phyloP scores from a whole-genome alignment of 1,140 invertebrate genomes.

The Orussus abietinus region DNA sequence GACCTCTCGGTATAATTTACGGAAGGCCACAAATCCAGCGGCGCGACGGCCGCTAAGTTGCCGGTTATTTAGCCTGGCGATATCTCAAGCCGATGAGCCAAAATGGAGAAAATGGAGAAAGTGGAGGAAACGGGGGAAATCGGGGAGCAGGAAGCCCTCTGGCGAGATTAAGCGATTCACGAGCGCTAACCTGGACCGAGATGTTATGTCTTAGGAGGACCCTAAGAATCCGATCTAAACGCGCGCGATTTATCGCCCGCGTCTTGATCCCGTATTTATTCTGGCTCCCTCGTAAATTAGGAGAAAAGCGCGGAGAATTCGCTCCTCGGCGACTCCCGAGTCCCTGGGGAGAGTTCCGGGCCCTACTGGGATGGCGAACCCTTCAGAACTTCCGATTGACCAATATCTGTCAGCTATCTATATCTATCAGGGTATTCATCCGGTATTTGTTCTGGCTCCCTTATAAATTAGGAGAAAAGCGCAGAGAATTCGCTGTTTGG shows the following conservation, averaged over 20 bases:
- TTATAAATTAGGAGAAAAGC: background rate
- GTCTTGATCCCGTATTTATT: slow-evolving; percentile 30
- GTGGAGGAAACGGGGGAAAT: slow-evolving; percentile 1
- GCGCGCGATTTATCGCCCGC: slow-evolving; percentile 22
- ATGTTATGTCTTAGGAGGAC: slow-evolving; percentile 5
- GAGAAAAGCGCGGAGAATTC: too few relatives aligned
- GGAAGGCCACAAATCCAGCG: slow-evolving; percentile 19
- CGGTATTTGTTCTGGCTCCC: slow-evolving; percentile 26
- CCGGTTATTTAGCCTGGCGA: slow-evolving; percentile 20
- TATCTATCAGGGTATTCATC: slow-evolving; percentile 23
- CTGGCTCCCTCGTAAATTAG: slow-evolving; percentile 6
- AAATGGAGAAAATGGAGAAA: slow-evolving; percentile 1
- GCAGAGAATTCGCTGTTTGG: too few relatives aligned
- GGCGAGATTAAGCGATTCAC: slow-evolving; percentile 24
- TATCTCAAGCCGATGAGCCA: slow-evolving; percentile 14
- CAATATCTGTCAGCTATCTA: too few relatives aligned
- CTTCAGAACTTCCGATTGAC: too few relatives aligned
- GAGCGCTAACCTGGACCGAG: background rate
- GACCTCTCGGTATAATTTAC: slow-evolving; percentile 22
- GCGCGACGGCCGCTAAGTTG: slow-evolving; percentile 19
- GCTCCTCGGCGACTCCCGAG: too few relatives aligned
- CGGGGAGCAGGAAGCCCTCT: too few relatives aligned
- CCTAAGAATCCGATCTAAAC: slow-evolving; percentile 18
- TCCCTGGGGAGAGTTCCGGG: too few relatives aligned
- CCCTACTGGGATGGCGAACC: too few relatives aligned